phyloP scores from a whole-genome alignment of 2,797 vertebrate species.

The Scleropages formosus region DNA sequence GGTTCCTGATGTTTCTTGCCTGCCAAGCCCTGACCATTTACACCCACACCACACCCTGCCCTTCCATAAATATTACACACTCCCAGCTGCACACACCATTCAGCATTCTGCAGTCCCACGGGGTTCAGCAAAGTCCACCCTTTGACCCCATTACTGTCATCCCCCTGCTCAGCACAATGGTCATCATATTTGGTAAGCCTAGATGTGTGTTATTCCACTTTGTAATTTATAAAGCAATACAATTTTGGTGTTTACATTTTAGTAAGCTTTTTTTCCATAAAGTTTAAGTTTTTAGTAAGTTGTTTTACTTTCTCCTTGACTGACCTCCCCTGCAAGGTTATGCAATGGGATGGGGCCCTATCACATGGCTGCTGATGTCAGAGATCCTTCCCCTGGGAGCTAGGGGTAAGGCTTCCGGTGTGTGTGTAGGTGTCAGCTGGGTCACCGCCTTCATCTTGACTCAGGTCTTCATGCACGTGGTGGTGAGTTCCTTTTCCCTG shows the following conservation, averaged over 20 bases:
- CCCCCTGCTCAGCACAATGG: slow-evolving; percentile 82
- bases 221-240: neutral
- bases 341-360: slow-evolving; percentile 95
- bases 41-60: slow-evolving; percentile 51
- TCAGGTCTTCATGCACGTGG: slow-evolving; percentile 72
- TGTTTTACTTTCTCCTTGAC: neutral
- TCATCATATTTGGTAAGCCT: slow-evolving; percentile 86
- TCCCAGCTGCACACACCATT: slow-evolving; percentile 22
- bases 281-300: neutral
- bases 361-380: slow-evolving; percentile 95
- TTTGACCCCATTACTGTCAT: slow-evolving; percentile 62
- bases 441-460: slow-evolving; percentile 85
- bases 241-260: neutral
- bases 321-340: slow-evolving; percentile 72
- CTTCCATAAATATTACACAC: slow-evolving; percentile 44
- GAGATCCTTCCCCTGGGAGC: slow-evolving; percentile 87
- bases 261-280: neutral
- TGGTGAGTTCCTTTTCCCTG: slow-evolving; percentile 60
- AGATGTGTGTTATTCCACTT: neutral
- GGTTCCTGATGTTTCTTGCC: slow-evolving; percentile 77
- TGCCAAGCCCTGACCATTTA: slow-evolving; percentile 79
- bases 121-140: neutral
- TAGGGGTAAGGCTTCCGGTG: slow-evolving; percentile 82
- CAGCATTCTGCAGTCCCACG: neutral
- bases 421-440: slow-evolving; percentile 91